Conservation (phyloP, 2,888 invertebrate genomes). For the Teinopalpus imperialis region DNA sequence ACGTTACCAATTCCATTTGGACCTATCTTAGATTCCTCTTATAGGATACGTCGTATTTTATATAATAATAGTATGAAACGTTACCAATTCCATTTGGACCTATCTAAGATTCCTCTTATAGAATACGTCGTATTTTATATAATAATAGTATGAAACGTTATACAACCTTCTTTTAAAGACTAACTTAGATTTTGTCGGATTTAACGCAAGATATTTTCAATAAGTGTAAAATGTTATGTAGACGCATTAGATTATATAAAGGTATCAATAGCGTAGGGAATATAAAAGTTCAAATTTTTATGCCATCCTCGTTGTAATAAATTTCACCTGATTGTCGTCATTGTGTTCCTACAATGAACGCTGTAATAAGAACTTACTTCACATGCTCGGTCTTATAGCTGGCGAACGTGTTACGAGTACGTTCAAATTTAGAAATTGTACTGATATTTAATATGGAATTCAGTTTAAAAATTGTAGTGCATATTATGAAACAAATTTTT, state of each 20-base stretch:
- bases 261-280: slow-evolving; percentile 9
- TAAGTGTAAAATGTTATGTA: background rate
- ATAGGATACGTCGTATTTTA: too few species aligned
- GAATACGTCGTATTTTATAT: too few species aligned
- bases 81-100: too few species aligned
- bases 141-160: too few species aligned
- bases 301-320: slow-evolving; percentile 24
- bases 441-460: slow-evolving; percentile 6
- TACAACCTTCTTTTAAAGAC: too few species aligned
- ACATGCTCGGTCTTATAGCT: slow-evolving; percentile 19
- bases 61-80: too few species aligned
- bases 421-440: slow-evolving; percentile 17
- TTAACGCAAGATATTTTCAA: too few species aligned
- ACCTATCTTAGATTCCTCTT: too few species aligned
- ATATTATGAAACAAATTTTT: too few species aligned
- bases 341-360: slow-evolving; percentile 60
- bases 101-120: too few species aligned
- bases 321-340: slow-evolving; percentile 52
- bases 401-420: slow-evolving; percentile 23
- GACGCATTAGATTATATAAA: background rate
- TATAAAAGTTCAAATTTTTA: slow-evolving; percentile 16
- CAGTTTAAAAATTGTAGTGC: background rate
- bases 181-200: too few species aligned
- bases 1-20: too few species aligned
- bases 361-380: slow-evolving; percentile 54